Evolutionary conservation across 2,888 invertebrate genomes (phyloP).

Genomic region (Sericinus montela): DNA sequence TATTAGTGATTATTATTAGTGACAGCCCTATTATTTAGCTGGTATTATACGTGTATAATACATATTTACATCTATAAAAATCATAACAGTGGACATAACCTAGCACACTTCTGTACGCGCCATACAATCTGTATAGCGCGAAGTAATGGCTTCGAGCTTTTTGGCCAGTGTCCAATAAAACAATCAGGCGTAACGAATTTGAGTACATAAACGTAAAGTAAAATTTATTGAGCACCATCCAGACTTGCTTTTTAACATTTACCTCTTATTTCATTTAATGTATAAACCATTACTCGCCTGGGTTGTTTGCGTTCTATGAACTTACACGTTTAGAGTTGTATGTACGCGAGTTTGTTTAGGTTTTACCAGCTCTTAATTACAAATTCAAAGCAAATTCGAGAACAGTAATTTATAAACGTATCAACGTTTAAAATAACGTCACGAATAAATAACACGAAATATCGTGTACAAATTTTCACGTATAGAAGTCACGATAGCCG

Average conservation of each 20-base stretch:
- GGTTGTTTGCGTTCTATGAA: slow-evolving; percentile 39
- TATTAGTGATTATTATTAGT: not conserved
- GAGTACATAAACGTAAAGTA: slow-evolving; percentile 47
- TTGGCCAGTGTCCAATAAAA: slow-evolving; percentile 65
- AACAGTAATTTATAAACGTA: too few species aligned
- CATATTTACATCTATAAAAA: not conserved
- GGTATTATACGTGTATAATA: not conserved
- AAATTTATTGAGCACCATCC: slow-evolving; percentile 54
- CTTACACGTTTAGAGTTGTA: slow-evolving; percentile 18
- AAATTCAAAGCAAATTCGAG: too few species aligned
- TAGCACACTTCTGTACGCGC: slow-evolving; percentile 31
- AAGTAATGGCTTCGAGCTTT: slow-evolving; percentile 39
- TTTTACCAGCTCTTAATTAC: too few species aligned
- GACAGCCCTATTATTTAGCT: not conserved
- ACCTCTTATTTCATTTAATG: slow-evolving; percentile 46
- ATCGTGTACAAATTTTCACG: too few species aligned
- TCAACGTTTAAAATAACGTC: too few species aligned
- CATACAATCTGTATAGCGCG: slow-evolving; percentile 25
- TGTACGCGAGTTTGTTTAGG: not conserved
- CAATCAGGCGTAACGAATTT: slow-evolving; percentile 58
- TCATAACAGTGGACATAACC: slow-evolving; percentile 25
- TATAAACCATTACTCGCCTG: slow-evolving; percentile 35
- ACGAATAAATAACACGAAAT: too few species aligned
- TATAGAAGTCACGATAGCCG: too few species aligned
- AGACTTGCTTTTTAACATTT: slow-evolving; percentile 51